These are phyloP conservation scores for Epizoanthus ramosus DNA, from an alignment of 92 coral and sea anemone genomes.

Conservation along the genomic window DNA sequence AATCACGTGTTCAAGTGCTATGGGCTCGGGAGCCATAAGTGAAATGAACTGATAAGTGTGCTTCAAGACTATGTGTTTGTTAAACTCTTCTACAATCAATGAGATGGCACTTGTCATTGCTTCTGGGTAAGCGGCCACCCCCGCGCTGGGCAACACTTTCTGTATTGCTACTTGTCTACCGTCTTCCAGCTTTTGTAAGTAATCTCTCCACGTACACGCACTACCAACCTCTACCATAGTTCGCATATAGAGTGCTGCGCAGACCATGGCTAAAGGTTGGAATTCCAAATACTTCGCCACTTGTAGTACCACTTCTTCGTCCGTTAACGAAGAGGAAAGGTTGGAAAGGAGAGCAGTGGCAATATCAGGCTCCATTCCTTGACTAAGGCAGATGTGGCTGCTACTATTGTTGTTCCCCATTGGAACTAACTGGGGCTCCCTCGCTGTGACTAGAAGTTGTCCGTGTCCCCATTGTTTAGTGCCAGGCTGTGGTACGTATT, in stretches of 20 bases:
- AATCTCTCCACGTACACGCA: constrained; percentile 35
- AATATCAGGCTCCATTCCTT: constrained; percentile 56
- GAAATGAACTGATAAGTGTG: constrained; percentile 35
- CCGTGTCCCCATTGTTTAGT: constrained; percentile 32
- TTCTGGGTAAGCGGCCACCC: constrained; percentile 19
- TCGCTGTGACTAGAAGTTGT: constrained; percentile 44
- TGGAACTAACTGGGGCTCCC: constrained; percentile 7
- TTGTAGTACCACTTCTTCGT: constrained; percentile 23
- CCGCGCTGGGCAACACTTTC: constrained; percentile 6
- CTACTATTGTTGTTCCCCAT: constrained; percentile 17
- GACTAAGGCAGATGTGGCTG: constrained; percentile 35
- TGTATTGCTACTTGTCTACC: constrained; percentile 35
- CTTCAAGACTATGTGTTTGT: constrained; percentile 1
- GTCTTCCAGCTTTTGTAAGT: constrained; percentile 22
- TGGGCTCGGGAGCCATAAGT: constrained; percentile 28
- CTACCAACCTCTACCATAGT: constrained; percentile 2
- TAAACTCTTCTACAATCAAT: constrained; percentile 28
- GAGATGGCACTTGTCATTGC: constrained; percentile 29
- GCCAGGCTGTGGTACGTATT: constrained; percentile 33
- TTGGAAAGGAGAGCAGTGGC: constrained; percentile 43
- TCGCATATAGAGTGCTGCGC: constrained; percentile 52
- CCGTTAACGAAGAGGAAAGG: constrained; percentile 36
- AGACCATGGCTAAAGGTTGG: constrained; percentile 63
- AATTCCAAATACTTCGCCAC: constrained; percentile 54
- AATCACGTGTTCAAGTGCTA: constrained; percentile 23